phyloP scores from a whole-genome alignment of 2,888 invertebrate genomes.

The Alloscopus bannaensis region DNA sequence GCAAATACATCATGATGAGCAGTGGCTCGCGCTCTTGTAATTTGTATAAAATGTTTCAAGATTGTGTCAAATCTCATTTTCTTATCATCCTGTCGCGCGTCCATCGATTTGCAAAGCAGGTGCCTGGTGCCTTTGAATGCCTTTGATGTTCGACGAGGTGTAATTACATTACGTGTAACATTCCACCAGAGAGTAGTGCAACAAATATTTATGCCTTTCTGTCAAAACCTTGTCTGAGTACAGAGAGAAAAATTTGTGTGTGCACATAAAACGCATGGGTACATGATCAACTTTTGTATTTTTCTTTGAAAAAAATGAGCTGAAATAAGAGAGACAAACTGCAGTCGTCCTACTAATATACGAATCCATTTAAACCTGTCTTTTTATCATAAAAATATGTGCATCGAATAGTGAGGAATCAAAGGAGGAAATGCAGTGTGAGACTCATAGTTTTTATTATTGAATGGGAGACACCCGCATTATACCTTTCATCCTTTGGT shows the following conservation, averaged over 20 bases:
- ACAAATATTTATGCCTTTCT: background rate
- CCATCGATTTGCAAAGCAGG: background rate
- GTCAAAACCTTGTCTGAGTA: background rate
- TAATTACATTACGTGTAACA: background rate
- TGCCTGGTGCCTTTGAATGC: background rate
- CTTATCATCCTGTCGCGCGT: background rate
- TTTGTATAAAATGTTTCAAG: constrained; percentile 8
- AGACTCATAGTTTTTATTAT: too few species aligned
- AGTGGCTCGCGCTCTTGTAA: background rate
- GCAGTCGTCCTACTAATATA: too few species aligned
- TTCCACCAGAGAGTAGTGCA: background rate
- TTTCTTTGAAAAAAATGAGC: too few species aligned
- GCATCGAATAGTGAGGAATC: too few species aligned
- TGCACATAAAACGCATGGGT: too few species aligned
- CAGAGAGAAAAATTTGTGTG: background rate
- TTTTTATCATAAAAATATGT: too few species aligned
- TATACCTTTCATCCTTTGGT: too few species aligned
- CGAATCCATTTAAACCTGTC: too few species aligned
- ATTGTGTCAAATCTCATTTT: constrained; percentile 19
- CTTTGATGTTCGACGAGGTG: background rate
- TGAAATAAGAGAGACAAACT: too few species aligned
- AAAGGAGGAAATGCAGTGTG: too few species aligned
- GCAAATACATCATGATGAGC: background rate
- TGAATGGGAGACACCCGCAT: too few species aligned
- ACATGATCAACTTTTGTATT: too few species aligned